Conservation (phyloP, 2,797 vertebrate genomes). For the Sphenodon punctatus region DNA sequence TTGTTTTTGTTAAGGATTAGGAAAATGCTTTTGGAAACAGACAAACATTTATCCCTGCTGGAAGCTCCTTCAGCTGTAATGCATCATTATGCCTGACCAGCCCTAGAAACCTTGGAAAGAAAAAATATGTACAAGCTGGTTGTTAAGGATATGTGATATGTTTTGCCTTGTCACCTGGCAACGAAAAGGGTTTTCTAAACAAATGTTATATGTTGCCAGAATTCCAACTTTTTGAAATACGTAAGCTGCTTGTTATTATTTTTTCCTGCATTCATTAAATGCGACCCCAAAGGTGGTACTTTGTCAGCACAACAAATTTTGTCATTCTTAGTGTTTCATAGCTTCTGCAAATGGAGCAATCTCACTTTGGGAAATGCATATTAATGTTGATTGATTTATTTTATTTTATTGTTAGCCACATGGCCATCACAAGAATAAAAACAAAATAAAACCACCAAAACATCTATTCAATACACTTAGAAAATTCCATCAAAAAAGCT, state of each 20-base stretch:
- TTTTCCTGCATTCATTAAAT: constrained; percentile 44
- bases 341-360: background rate
- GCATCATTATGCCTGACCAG: constrained; percentile 82
- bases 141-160: constrained; percentile 80
- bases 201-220: constrained; percentile 76
- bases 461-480: no score
- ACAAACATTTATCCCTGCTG: constrained; percentile 83
- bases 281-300: constrained; percentile 48
- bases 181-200: constrained; percentile 78
- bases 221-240: constrained; percentile 73
- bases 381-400: no score
- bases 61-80: constrained; percentile 77
- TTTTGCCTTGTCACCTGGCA: constrained; percentile 81
- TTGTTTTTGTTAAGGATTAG: constrained; percentile 74
- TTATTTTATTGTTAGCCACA: no score
- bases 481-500: no score
- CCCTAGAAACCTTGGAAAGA: constrained; percentile 82
- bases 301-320: constrained; percentile 22
- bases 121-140: constrained; percentile 85
- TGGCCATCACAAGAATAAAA: no score
- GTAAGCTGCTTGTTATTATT: constrained; percentile 68
- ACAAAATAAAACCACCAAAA: no score
- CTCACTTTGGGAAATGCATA: background rate
- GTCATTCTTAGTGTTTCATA: background rate
- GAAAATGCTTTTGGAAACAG: constrained; percentile 77